Percentiles rank a stretch among this genome's conserved stretches.
phyloP scores from a whole-genome alignment of 1,140 invertebrate species.

The Papilio dardanus region DNA sequence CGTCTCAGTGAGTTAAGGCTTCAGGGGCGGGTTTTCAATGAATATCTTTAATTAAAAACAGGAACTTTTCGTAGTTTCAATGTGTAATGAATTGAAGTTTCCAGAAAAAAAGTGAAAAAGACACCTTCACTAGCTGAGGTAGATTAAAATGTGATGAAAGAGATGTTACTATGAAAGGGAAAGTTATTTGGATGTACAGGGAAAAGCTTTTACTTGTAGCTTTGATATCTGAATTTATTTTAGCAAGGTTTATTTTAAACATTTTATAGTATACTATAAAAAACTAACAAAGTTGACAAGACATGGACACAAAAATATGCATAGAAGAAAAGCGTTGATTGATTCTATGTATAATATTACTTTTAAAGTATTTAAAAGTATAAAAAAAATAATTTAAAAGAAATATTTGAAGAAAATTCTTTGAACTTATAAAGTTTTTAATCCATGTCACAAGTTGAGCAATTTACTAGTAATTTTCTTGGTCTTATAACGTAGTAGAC shows the following conservation, averaged over 20 bases:
- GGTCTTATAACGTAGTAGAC: no score
- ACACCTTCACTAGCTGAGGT: slow-evolving; percentile 38
- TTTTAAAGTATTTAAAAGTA: no score
- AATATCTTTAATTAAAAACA: slow-evolving; percentile 81
- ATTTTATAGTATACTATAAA: no score
- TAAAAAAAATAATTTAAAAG: no score
- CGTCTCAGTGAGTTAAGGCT: slow-evolving; percentile 78
- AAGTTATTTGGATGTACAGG: slow-evolving; percentile 45
- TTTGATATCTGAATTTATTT: neutral
- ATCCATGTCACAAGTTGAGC: no score
- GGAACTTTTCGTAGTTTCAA: slow-evolving; percentile 63
- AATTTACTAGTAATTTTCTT: no score
- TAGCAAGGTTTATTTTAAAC: neutral
- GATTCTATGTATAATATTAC: no score
- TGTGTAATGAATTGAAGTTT: slow-evolving; percentile 72
- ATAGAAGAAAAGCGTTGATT: no score
- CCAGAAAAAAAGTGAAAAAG: slow-evolving; percentile 52
- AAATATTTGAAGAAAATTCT: no score
- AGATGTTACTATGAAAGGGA: slow-evolving; percentile 25
- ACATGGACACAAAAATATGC: no score
- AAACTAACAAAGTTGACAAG: no score
- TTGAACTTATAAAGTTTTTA: no score
- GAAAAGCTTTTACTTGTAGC: neutral
- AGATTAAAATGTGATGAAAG: slow-evolving; percentile 45
- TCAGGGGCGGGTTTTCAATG: slow-evolving; percentile 74